Base-by-base conservation (phyloP, 2,888 invertebrate species). In the Drosophila falleni region DNA sequence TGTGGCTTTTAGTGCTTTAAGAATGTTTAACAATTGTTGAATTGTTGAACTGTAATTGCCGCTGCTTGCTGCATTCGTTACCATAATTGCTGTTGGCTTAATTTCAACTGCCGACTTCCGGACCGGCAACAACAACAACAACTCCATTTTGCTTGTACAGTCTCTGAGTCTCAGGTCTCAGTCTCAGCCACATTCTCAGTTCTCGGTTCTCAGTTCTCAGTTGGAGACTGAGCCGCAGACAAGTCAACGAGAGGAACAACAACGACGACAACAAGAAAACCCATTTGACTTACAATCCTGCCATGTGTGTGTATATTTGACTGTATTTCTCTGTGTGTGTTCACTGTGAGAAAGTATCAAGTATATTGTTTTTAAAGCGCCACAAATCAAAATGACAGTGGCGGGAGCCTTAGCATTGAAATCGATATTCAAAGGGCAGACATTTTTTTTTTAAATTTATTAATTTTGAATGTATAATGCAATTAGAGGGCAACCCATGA, bases 61-160 rank as follows among this genome's bases (percentile, higher is more conserved):
- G 84, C 80, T 83, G 86, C 80, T 80, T 80, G 83, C 83, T 83
- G 75, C 86, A 84, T 86, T 86, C 84, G 82, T 82, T 78, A 75
- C 81, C 81, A 86, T 84, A 84, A 84, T 84, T 84, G 84, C 84
- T 84, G 86, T 83, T 86, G 84, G 84, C 84, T 84, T 84, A 84
- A 84, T 84, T 84, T 84, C 80, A 84, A 84, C 86, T 69, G 84
- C 78, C 81, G 81, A 83, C 84, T 84, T 84, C 84, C 84, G 86
- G 67, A 71, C 71, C 81, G 81, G 86, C 86, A 81, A 86, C 84
- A 86, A 72, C 81, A 81, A 54, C 23, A 23, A 23, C 23, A 23
- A 23, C 39, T 46, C 16, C 64, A 56, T 42, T 44, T 37, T 65
- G 61, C 33, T 65, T 23, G 23, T 23, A 4, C 23, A 23, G 61